These are phyloP conservation scores for Drosophila suboccidentalis DNA, from an alignment of 2,888 invertebrate species.

Conservation along the genomic window DNA sequence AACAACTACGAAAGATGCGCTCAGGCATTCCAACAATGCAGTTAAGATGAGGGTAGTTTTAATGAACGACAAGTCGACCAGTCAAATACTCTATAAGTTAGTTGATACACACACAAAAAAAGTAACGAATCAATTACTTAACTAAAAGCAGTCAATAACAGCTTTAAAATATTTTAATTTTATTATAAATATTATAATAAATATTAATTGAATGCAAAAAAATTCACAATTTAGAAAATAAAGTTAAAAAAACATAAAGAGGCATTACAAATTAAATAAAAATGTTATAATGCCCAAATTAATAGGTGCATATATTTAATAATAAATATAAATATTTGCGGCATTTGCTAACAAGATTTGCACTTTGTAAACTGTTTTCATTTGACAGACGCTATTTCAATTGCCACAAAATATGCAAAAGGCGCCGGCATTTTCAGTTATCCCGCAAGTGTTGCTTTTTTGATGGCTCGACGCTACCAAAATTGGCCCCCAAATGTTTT, in stretches of 20 bases:
- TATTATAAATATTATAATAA: no score
- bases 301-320: not conserved
- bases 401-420: conserved; percentile 48
- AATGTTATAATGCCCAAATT: not conserved
- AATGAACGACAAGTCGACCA: not conserved
- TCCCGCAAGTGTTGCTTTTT: conserved; percentile 40
- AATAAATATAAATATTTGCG: conserved; percentile 49
- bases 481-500: conserved; percentile 53
- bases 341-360: conserved; percentile 67
- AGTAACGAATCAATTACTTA: not conserved
- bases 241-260: no score
- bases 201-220: no score
- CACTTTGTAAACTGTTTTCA: conserved; percentile 67
- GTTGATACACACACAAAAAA: not conserved
- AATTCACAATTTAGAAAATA: no score
- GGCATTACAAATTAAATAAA: not conserved
- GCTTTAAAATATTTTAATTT: no score
- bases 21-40: conserved; percentile 64
- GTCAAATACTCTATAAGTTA: conserved; percentile 21
- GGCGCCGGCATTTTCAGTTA: conserved; percentile 38
- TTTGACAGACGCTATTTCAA: conserved; percentile 63
- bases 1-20: conserved; percentile 59
- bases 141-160: no score
- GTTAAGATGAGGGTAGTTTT: conserved; percentile 31
- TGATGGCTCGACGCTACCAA: conserved; percentile 65